These are phyloP conservation scores for Epizoanthus rinbou DNA, from an alignment of 92 coral and sea anemone species.

Conservation along the genomic window DNA sequence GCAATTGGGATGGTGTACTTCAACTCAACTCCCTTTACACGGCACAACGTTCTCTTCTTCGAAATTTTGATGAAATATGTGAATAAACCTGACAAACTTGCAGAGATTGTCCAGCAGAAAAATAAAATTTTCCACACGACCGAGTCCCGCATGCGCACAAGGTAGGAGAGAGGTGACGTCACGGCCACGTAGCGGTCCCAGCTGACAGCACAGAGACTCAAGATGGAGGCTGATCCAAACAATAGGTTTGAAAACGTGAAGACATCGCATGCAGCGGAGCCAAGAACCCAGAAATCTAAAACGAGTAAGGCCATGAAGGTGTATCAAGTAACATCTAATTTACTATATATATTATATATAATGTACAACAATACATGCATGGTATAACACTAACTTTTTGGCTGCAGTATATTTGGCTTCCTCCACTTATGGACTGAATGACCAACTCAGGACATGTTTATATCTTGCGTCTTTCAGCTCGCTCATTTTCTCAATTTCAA, in stretches of 20 bases:
- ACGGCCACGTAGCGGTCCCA: constrained; percentile 35
- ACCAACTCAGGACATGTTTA: too few relatives aligned
- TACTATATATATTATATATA: too few relatives aligned
- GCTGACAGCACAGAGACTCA: constrained; percentile 30
- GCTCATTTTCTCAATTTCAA: too few relatives aligned
- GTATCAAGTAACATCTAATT: background rate
- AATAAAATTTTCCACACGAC: constrained; percentile 23
- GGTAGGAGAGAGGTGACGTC: constrained; percentile 17
- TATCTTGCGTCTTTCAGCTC: too few relatives aligned
- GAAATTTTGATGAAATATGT: constrained; percentile 18
- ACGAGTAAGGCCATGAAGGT: background rate
- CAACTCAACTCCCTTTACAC: constrained; percentile 19
- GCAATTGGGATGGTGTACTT: constrained; percentile 19
- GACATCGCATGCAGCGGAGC: constrained; percentile 11
- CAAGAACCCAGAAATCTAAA: constrained; percentile 10
- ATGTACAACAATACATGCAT: too few relatives aligned
- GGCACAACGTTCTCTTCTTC: constrained; percentile 1
- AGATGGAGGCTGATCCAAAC: constrained; percentile 30
- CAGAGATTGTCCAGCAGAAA: constrained; percentile 13
- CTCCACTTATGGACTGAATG: too few relatives aligned
- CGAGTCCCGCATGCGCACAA: constrained; percentile 25
- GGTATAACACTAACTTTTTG: too few relatives aligned
- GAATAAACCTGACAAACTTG: constrained; percentile 19
- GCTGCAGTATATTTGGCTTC: too few relatives aligned
- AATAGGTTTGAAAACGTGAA: constrained; percentile 16